phyloP scores from a whole-genome alignment of 2,888 invertebrate species.

The Adelognathus sp. region DNA sequence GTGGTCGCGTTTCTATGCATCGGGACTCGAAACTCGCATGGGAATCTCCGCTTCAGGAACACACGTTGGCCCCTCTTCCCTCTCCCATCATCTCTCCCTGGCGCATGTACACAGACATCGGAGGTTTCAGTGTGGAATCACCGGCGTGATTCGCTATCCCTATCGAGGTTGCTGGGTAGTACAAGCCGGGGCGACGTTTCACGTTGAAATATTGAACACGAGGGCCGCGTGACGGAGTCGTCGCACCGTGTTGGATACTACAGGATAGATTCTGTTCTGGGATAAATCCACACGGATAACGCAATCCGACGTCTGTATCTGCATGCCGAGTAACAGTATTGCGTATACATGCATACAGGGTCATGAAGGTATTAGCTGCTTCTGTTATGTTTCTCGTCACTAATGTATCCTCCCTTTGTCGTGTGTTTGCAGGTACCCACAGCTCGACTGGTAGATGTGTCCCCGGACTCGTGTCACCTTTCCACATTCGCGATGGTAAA shows the following conservation, averaged over 20 bases:
- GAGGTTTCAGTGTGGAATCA: conserved; percentile 2
- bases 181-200: conserved; percentile 48
- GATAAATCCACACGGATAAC: conserved; percentile 48
- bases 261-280: conserved; percentile 10
- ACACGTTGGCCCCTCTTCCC: neutral
- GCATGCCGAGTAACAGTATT: neutral
- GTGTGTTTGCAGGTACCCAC: conserved; percentile 7
- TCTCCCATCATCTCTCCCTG: neutral
- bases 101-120: neutral
- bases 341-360: neutral
- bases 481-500: neutral
- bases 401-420: neutral
- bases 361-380: neutral
- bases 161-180: conserved; percentile 27
- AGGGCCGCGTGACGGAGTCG: conserved; percentile 47
- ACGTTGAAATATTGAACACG: conserved; percentile 55
- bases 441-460: neutral
- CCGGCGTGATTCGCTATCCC: conserved; percentile 18
- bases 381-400: neutral
- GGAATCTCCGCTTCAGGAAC: conserved; percentile 30
- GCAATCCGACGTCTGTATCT: conserved; percentile 20
- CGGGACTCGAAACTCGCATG: conserved; percentile 31
- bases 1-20: conserved; percentile 18
- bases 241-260: conserved; percentile 14
- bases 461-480: conserved; percentile 2